phyloP scores from a whole-genome alignment of 2,888 invertebrate genomes.

The Smittia sp. region DNA sequence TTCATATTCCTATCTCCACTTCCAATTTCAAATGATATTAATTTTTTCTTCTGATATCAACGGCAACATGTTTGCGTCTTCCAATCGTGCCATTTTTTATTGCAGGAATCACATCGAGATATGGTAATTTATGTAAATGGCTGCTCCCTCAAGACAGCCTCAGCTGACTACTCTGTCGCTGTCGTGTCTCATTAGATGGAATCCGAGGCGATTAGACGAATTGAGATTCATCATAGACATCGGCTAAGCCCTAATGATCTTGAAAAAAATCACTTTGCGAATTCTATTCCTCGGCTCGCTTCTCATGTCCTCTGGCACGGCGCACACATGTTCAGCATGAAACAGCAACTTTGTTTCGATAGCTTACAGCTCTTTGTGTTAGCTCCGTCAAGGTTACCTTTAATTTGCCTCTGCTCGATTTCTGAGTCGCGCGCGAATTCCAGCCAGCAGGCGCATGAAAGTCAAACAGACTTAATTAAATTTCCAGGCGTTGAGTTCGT shows the following conservation, averaged over 20 bases:
- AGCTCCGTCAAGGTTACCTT: background rate
- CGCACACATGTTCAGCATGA: background rate
- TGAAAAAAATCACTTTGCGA: background rate
- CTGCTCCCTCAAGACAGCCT: background rate
- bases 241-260: slow-evolving; percentile 3
- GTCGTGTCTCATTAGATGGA: background rate
- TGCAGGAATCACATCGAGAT: slow-evolving; percentile 1
- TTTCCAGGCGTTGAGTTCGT: background rate
- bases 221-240: slow-evolving; percentile 1
- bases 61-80: background rate
- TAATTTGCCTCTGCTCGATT: background rate
- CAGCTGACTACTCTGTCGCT: too few species aligned
- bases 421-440: background rate
- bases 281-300: background rate
- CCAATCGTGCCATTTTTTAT: background rate
- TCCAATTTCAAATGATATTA: background rate
- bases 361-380: background rate
- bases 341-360: slow-evolving; percentile 8
- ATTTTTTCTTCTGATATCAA: background rate
- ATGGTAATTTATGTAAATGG: slow-evolving; percentile 6
- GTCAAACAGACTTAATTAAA: background rate
- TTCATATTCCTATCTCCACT: background rate
- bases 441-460: background rate
- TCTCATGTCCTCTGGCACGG: background rate
- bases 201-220: background rate